phyloP scores from a whole-genome alignment of 2,888 invertebrate genomes.

The Heliconius ethilla region DNA sequence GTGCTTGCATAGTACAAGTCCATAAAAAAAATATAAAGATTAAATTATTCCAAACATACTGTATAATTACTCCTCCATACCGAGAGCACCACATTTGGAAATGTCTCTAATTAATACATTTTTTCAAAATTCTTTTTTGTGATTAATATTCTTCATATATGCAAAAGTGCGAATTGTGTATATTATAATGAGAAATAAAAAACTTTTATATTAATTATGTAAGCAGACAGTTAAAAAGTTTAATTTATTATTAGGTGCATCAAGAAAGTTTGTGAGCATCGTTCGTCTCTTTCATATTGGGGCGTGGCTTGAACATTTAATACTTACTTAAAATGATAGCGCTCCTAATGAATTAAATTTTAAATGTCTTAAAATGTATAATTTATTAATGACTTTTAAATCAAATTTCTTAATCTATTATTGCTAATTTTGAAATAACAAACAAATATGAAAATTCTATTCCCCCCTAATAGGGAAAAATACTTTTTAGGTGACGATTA shows the following conservation, averaged over 20 bases:
- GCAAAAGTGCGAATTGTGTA: neutral
- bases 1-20: neutral
- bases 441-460: too few relatives aligned
- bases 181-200: too few relatives aligned
- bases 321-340: conserved; percentile 1
- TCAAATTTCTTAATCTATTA: too few relatives aligned
- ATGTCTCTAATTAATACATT: conserved; percentile 7
- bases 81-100: neutral
- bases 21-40: neutral
- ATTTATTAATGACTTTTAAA: too few relatives aligned
- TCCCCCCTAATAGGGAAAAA: too few relatives aligned
- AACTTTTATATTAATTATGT: too few relatives aligned
- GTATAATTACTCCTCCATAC: neutral
- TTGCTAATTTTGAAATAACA: too few relatives aligned
- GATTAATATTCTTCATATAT: neutral
- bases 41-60: neutral
- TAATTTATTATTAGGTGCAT: neutral
- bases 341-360: neutral
- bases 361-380: too few relatives aligned
- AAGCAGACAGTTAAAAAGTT: neutral
- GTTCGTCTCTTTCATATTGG: conserved; percentile 16
- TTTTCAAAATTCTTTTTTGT: neutral
- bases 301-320: conserved; percentile 25
- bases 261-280: neutral
- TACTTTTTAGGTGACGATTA: too few relatives aligned